Percentiles rank a stretch among this genome's conserved stretches.
Conservation (phyloP, 2,797 vertebrate genomes). For the Pseudochirops cupreus region DNA sequence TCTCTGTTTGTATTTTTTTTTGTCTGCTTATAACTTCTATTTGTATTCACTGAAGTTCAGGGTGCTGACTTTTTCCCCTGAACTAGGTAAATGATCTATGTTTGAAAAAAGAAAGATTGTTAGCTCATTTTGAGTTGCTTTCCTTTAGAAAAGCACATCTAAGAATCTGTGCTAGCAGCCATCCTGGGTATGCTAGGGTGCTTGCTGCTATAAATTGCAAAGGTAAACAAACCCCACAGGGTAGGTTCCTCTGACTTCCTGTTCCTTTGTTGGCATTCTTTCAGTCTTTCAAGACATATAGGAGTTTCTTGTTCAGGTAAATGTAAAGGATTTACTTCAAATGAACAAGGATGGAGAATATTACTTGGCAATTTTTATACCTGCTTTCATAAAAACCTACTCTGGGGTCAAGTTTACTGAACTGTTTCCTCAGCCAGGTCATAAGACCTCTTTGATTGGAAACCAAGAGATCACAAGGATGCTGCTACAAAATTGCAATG, state of each 20-base stretch:
- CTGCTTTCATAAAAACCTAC: not conserved
- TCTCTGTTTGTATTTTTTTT: too few relatives aligned
- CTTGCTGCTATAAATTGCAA: not conserved
- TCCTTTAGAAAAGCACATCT: too few relatives aligned
- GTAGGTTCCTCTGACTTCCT: not conserved
- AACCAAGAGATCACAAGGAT: not conserved
- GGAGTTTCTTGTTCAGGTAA: not conserved
- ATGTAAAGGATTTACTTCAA: not conserved
- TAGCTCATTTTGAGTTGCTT: too few relatives aligned
- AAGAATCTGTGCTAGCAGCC: too few relatives aligned
- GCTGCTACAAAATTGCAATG: not conserved
- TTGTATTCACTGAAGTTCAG: too few relatives aligned
- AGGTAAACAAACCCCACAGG: not conserved
- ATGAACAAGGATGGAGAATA: not conserved
- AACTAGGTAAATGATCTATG: too few relatives aligned
- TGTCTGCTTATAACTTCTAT: too few relatives aligned
- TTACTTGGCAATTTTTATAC: not conserved
- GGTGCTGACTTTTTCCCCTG: too few relatives aligned
- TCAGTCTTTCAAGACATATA: not conserved
- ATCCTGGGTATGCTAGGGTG: too few relatives aligned
- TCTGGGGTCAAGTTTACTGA: too few relatives aligned
- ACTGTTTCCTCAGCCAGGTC: not conserved
- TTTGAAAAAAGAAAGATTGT: too few relatives aligned
- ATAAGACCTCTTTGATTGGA: not conserved
- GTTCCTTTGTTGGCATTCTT: not conserved